Percentiles rank a stretch among this genome's conserved stretches.
phyloP scores from a whole-genome alignment of 2,888 invertebrate genomes.

The Drosophila heteroneura region DNA sequence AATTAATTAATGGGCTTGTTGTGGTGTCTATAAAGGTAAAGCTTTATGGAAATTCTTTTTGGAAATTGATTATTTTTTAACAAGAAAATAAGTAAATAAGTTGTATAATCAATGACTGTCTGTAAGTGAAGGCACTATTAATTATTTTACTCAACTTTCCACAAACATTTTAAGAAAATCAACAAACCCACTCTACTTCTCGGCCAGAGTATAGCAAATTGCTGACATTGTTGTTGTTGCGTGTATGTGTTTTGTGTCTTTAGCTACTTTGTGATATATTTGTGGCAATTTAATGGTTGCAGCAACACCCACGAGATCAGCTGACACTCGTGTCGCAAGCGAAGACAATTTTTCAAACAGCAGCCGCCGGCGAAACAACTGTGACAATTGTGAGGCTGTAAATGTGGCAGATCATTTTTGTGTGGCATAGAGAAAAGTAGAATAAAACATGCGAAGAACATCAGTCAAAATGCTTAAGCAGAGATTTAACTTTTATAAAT shows the following conservation, averaged over 20 bases:
- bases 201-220: slow-evolving; percentile 43
- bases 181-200: slow-evolving; percentile 1
- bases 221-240: slow-evolving; percentile 27
- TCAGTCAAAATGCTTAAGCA: slow-evolving; percentile 46
- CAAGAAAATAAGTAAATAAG: background rate
- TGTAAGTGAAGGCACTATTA: background rate
- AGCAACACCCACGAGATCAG: slow-evolving; percentile 72
- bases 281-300: slow-evolving; percentile 63
- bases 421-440: slow-evolving; percentile 11
- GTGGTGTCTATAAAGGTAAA: background rate
- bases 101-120: background rate
- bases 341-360: slow-evolving; percentile 64
- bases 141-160: background rate
- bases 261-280: slow-evolving; percentile 71
- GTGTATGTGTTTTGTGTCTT: slow-evolving; percentile 16
- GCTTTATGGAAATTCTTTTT: background rate
- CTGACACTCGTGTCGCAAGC: slow-evolving; percentile 35
- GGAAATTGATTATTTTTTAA: background rate
- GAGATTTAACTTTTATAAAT: slow-evolving; percentile 62
- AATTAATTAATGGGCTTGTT: background rate
- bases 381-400: slow-evolving; percentile 29
- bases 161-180: slow-evolving; percentile 11
- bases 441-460: slow-evolving; percentile 26
- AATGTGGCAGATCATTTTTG: slow-evolving; percentile 62
- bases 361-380: slow-evolving; percentile 14